These are phyloP conservation scores for Poecilia latipinna DNA, from an alignment of 2,113 vertebrate genomes.

Conservation along the genomic window DNA sequence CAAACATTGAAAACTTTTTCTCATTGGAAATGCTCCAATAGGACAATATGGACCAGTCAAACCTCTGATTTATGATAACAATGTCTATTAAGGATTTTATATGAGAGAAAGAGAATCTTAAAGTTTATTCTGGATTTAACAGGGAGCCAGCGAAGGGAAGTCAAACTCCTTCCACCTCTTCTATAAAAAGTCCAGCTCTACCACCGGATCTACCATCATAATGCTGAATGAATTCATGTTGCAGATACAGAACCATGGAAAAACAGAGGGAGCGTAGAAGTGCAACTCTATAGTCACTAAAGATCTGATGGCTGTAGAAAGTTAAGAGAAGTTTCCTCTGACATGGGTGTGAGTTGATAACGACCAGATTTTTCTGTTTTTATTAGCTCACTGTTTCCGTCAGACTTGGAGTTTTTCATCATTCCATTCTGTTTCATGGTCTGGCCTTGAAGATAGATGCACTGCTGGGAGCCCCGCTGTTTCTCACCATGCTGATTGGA, in stretches of 20 bases:
- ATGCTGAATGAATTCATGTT: too few species aligned
- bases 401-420: conserved; percentile 61
- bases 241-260: neutral
- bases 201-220: too few species aligned
- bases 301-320: conserved; percentile 7
- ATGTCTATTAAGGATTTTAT: too few species aligned
- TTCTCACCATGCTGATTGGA: conserved; percentile 56
- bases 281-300: neutral
- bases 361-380: conserved; percentile 34
- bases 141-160: too few species aligned
- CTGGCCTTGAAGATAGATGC: conserved; percentile 53
- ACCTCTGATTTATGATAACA: too few species aligned
- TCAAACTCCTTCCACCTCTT: too few species aligned
- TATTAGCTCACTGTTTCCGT: conserved; percentile 35
- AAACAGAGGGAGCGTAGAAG: neutral
- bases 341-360: conserved; percentile 42
- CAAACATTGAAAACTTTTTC: too few species aligned
- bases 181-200: too few species aligned
- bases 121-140: too few species aligned
- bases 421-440: conserved; percentile 32
- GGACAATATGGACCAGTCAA: too few species aligned
- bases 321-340: conserved; percentile 34
- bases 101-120: too few species aligned
- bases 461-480: conserved; percentile 67
- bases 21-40: too few species aligned